Percentiles rank a stretch among this genome's conserved stretches.
These are phyloP conservation scores for Petroica traversi DNA, from an alignment of 2,113 vertebrate species.

Conservation along the genomic window DNA sequence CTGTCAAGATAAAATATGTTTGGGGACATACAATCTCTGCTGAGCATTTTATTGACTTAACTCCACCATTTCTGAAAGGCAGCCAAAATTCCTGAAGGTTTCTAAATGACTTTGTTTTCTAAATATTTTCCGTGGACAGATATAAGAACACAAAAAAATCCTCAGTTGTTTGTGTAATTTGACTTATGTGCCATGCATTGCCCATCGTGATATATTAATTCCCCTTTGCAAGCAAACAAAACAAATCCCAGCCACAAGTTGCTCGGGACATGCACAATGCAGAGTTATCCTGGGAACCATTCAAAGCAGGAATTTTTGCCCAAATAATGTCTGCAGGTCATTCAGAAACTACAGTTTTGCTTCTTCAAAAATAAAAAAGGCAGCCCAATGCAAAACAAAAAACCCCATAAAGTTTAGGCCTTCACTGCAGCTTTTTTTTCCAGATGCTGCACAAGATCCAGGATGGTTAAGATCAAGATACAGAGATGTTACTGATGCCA, in stretches of 20 bases:
- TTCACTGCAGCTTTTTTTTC: neutral
- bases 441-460: neutral
- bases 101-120: slow-evolving; percentile 64
- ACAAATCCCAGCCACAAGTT: neutral
- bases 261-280: neutral
- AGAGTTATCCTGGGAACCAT: neutral
- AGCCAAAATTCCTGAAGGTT: slow-evolving; percentile 71
- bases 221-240: slow-evolving; percentile 44
- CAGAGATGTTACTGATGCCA: neutral
- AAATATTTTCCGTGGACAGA: slow-evolving; percentile 65
- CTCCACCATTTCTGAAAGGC: slow-evolving; percentile 62
- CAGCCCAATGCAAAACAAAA: neutral
- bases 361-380: neutral
- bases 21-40: slow-evolving; percentile 66
- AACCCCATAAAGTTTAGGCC: neutral
- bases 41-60: slow-evolving; percentile 71
- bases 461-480: neutral
- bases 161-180: slow-evolving; percentile 55
- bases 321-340: neutral
- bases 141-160: neutral
- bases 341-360: neutral
- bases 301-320: neutral
- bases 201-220: slow-evolving; percentile 51
- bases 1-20: slow-evolving; percentile 68
- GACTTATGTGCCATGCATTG: slow-evolving; percentile 32